These are phyloP conservation scores for Shargacucullia verbasci DNA, from an alignment of 2,888 invertebrate species.

Conservation along the genomic window DNA sequence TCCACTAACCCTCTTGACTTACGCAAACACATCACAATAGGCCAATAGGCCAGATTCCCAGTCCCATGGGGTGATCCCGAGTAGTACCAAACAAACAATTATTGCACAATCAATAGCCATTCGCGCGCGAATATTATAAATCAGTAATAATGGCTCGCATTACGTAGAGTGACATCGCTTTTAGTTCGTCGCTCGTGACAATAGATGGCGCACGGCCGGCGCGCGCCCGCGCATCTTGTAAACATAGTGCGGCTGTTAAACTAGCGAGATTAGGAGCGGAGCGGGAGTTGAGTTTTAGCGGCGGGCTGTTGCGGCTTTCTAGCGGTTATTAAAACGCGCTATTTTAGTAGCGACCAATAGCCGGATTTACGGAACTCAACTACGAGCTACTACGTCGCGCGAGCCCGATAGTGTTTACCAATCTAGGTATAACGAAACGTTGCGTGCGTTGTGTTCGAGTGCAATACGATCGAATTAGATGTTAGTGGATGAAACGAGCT, in stretches of 20 bases:
- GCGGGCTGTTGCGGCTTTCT: too few species aligned
- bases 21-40: slow-evolving; percentile 66
- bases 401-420: too few species aligned
- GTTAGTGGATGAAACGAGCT: too few species aligned
- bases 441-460: too few species aligned
- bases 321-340: too few species aligned
- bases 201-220: slow-evolving; percentile 71
- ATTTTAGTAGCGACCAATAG: too few species aligned
- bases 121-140: slow-evolving; percentile 82
- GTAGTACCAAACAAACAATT: slow-evolving; percentile 83
- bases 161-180: slow-evolving; percentile 73
- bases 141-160: slow-evolving; percentile 75
- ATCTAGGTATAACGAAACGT: too few species aligned
- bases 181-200: slow-evolving; percentile 71
- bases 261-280: slow-evolving; percentile 23
- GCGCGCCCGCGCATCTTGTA: slow-evolving; percentile 73
- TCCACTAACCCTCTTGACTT: slow-evolving; percentile 50
- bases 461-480: too few species aligned
- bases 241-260: slow-evolving; percentile 48
- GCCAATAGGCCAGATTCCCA: slow-evolving; percentile 80
- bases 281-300: not conserved
- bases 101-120: slow-evolving; percentile 82
- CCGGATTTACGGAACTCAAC: too few species aligned
- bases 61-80: slow-evolving; percentile 67
- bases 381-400: too few species aligned